A percentile compares a stretch with the other conserved stretches of the same genome.
Conservation (phyloP, 2,888 invertebrate genomes). For the Agyllia agylla region DNA sequence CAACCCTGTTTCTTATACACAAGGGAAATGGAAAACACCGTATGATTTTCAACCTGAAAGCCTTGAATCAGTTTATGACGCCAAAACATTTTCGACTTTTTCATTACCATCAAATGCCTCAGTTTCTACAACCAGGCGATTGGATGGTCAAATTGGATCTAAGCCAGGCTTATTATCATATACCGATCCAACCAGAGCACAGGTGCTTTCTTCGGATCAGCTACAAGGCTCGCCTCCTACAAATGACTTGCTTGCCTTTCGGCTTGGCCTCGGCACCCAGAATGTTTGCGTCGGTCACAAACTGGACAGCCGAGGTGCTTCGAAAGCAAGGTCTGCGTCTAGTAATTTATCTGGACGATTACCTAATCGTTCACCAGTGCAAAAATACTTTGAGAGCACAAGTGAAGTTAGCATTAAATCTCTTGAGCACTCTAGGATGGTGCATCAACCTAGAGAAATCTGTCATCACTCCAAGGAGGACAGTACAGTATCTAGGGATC, state of each 20-base stretch:
- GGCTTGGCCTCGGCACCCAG: conserved; percentile 63
- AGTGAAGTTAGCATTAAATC: background rate
- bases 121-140: conserved; percentile 50
- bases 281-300: conserved; percentile 60
- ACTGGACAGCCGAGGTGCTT: conserved; percentile 61
- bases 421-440: conserved; percentile 37
- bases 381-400: background rate
- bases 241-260: conserved; percentile 69
- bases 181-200: conserved; percentile 35
- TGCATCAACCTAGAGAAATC: conserved; percentile 20
- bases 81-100: conserved; percentile 49
- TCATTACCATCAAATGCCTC: conserved; percentile 29
- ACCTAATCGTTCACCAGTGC: conserved; percentile 17
- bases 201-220: conserved; percentile 47
- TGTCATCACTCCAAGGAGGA: conserved; percentile 10
- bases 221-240: conserved; percentile 39
- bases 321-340: conserved; percentile 41
- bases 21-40: conserved; percentile 12
- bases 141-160: conserved; percentile 66
- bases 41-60: conserved; percentile 59
- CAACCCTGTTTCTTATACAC: background rate
- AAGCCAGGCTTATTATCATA: conserved; percentile 58
- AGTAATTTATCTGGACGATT: conserved; percentile 60
- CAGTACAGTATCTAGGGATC: conserved; percentile 44
- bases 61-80: conserved; percentile 39